Percentiles rank a stretch among this genome's conserved stretches.
Conservation (phyloP, 2,888 invertebrate genomes). For the Agrilus biguttatus region DNA sequence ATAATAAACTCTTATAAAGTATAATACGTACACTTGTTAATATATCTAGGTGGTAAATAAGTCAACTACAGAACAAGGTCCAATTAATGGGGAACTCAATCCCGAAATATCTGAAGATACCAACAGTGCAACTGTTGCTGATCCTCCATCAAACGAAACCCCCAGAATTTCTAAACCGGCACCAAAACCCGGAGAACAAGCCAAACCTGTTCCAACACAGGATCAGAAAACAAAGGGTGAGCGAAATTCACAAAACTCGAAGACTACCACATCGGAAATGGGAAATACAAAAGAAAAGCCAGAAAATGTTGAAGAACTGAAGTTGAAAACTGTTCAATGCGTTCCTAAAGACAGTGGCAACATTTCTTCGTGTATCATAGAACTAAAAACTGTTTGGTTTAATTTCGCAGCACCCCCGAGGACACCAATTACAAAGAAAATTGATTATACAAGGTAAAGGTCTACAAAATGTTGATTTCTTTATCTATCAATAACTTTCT, state of each 20-base stretch:
- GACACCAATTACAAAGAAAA: slow-evolving; percentile 84
- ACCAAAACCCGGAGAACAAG: background rate
- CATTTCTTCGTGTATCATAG: slow-evolving; percentile 74
- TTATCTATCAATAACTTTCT: background rate
- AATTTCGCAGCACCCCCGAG: slow-evolving; percentile 95
- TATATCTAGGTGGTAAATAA: slow-evolving; percentile 20
- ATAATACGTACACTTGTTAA: too few species aligned
- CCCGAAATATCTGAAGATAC: slow-evolving; percentile 3
- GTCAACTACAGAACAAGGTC: slow-evolving; percentile 3
- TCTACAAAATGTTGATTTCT: background rate
- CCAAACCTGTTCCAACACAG: background rate
- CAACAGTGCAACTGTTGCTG: background rate
- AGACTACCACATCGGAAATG: background rate
- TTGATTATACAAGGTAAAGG: slow-evolving; percentile 73
- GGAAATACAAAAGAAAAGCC: background rate
- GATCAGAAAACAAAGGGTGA: slow-evolving; percentile 1
- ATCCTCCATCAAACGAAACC: background rate
- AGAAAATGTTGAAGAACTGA: slow-evolving; percentile 1
- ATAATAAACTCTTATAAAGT: too few species aligned
- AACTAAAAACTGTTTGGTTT: slow-evolving; percentile 86
- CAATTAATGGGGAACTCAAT: slow-evolving; percentile 1
- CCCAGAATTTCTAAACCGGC: background rate
- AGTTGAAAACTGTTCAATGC: slow-evolving; percentile 6
- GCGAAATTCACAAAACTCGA: background rate
- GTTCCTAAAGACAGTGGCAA: slow-evolving; percentile 54